Evolutionary conservation across 92 coral and sea anemone species (phyloP).

Genomic region (Epizoanthus illoricatus): DNA sequence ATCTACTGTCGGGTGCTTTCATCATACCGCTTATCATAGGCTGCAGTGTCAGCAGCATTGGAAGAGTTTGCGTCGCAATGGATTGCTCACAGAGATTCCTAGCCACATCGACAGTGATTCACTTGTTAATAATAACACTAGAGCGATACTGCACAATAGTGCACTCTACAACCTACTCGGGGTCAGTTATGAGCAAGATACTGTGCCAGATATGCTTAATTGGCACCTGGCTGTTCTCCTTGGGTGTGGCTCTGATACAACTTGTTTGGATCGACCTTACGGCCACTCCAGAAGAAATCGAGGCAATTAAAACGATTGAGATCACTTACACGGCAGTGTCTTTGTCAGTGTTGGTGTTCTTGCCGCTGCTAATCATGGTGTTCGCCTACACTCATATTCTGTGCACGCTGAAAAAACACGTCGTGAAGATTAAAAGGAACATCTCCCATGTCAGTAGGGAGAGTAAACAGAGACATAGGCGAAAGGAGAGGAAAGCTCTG

Average conservation of each 20-base stretch:
- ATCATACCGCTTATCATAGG: constrained; percentile 66
- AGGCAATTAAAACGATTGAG: constrained; percentile 17
- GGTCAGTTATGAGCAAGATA: constrained; percentile 35
- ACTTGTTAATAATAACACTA: constrained; percentile 61
- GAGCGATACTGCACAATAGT: constrained; percentile 79
- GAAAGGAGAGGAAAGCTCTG: constrained; percentile 67
- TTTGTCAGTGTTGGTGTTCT: constrained; percentile 52
- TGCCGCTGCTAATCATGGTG: constrained; percentile 67
- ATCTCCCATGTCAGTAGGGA: constrained; percentile 51
- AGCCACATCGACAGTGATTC: constrained; percentile 68
- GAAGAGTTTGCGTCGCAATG: constrained; percentile 66
- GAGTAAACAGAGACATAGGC: constrained; percentile 45
- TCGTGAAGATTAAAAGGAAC: constrained; percentile 54
- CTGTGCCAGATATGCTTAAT: constrained; percentile 29
- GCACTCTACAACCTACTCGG: constrained; percentile 42
- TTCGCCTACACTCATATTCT: constrained; percentile 65
- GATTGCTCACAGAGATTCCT: constrained; percentile 75
- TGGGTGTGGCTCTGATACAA: constrained; percentile 55
- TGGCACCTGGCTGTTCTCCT: constrained; percentile 57
- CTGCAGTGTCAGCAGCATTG: constrained; percentile 41
- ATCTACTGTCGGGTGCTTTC: constrained; percentile 63
- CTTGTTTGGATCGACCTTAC: constrained; percentile 48
- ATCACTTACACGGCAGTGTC: constrained; percentile 52
- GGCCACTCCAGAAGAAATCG: constrained; percentile 10
- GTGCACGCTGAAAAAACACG: constrained; percentile 57